These are phyloP conservation scores for Manis pentadactyla DNA, from an alignment of 2,797 vertebrate genomes.

Conservation along the genomic window DNA sequence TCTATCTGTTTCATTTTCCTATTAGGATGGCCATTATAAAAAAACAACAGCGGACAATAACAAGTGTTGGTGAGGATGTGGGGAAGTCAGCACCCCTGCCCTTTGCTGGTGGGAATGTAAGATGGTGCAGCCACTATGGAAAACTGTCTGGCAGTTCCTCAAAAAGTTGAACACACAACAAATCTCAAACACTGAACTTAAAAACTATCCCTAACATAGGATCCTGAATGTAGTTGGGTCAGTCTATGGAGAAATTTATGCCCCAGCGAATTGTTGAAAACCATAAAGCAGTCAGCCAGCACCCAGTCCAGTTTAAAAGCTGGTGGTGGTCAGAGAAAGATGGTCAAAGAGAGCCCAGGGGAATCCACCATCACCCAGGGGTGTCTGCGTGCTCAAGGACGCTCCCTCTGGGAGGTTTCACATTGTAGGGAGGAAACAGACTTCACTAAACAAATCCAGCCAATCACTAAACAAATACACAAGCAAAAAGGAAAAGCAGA, in stretches of 20 bases:
- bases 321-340: background rate
- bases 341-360: background rate
- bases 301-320: background rate
- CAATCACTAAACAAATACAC: background rate
- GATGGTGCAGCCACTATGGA: background rate
- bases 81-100: background rate
- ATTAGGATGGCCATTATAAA: background rate
- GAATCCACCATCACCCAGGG: background rate
- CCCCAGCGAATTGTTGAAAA: background rate
- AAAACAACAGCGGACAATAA: background rate
- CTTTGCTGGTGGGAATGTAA: background rate
- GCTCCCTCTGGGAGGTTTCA: background rate
- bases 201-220: background rate
- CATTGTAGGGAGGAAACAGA: background rate
- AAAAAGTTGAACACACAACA: background rate
- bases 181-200: background rate
- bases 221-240: background rate
- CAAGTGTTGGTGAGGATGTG: background rate
- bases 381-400: background rate
- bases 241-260: background rate
- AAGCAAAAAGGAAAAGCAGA: background rate
- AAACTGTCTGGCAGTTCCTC: background rate
- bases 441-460: background rate
- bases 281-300: background rate
- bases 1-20: background rate